These are phyloP conservation scores for Crypturellus undulatus DNA, from an alignment of 2,113 vertebrate species.

Conservation along the genomic window DNA sequence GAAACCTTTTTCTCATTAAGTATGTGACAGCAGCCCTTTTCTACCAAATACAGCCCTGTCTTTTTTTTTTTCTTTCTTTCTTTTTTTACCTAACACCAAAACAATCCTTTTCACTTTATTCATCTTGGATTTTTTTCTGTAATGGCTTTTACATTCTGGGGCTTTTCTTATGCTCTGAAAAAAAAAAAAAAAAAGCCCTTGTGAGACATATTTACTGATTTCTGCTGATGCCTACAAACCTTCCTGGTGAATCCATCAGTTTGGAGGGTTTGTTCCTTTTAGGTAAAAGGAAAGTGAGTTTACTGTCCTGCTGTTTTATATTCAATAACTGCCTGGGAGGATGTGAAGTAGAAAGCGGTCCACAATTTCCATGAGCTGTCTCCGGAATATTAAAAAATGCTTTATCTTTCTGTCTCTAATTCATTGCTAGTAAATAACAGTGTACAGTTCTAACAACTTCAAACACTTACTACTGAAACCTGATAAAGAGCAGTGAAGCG, in stretches of 20 bases:
- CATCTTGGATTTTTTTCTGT: background rate
- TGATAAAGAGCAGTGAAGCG: background rate
- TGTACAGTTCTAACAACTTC: background rate
- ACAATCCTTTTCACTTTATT: background rate
- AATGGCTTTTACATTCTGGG: background rate
- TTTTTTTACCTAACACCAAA: background rate
- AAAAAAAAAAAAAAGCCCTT: background rate
- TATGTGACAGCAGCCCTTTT: background rate
- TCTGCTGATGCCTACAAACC: background rate
- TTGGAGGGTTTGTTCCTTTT: background rate
- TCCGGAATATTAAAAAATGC: background rate
- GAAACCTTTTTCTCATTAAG: conserved; percentile 10
- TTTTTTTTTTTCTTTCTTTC: background rate
- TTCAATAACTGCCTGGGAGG: background rate
- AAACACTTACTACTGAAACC: background rate
- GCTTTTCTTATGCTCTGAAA: background rate
- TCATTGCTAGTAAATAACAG: background rate
- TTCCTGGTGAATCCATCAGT: background rate
- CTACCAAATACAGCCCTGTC: background rate
- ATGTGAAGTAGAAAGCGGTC: background rate
- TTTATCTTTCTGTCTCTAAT: background rate
- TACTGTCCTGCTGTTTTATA: background rate
- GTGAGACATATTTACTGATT: background rate
- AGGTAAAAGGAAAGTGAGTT: background rate
- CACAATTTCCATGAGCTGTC: background rate